Percentiles rank a stretch among this genome's conserved stretches.
Conservation (phyloP, 2,797 vertebrate species). For the Poeciliopsis paucimaculata region DNA sequence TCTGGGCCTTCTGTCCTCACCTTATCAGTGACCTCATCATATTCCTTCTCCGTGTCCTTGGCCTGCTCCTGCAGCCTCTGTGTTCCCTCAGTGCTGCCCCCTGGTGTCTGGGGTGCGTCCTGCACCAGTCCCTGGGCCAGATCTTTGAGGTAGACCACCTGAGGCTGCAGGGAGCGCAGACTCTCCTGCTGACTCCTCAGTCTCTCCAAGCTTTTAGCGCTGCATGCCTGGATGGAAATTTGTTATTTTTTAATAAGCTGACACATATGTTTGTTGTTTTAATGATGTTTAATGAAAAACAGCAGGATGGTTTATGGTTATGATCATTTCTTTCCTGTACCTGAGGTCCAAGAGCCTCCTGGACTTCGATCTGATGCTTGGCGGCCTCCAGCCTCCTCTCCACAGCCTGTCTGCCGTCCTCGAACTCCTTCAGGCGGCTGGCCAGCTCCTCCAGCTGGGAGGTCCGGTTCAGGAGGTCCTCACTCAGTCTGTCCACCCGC, state of each 20-base stretch:
- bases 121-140: conserved; percentile 90
- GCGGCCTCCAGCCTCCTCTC: conserved; percentile 94
- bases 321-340: conserved; percentile 30
- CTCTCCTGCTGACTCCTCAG: conserved; percentile 90
- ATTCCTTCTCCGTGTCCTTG: conserved; percentile 84
- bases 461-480: conserved; percentile 85
- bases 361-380: conserved; percentile 94
- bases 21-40: conserved; percentile 84
- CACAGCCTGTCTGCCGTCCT: conserved; percentile 91
- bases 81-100: conserved; percentile 74
- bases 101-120: conserved; percentile 86
- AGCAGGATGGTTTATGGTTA: not conserved
- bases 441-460: conserved; percentile 92
- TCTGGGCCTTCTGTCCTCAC: conserved; percentile 61
- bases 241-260: not conserved
- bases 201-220: conserved; percentile 94
- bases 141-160: conserved; percentile 92
- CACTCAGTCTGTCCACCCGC: conserved; percentile 87
- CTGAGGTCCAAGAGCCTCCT: conserved; percentile 91
- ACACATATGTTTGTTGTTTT: not conserved
- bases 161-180: conserved; percentile 87
- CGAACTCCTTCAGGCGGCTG: conserved; percentile 92
- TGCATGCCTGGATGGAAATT: conserved; percentile 85
- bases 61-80: conserved; percentile 87
- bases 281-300: not conserved